These are phyloP conservation scores for Pungitius pungitius DNA, from an alignment of 2,113 vertebrate genomes.

Conservation along the genomic window DNA sequence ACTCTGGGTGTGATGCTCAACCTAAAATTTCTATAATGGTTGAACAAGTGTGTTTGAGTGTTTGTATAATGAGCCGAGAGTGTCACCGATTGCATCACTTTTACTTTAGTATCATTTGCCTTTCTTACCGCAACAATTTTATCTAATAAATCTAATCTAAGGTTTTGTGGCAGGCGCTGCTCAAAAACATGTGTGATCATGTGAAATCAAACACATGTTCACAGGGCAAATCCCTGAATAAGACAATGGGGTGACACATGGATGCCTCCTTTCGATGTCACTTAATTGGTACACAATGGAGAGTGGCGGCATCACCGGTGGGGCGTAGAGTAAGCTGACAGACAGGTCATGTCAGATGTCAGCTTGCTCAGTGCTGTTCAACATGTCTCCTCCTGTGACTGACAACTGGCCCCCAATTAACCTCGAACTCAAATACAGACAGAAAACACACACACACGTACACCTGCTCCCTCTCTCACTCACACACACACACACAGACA, in stretches of 20 bases:
- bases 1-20: slow-evolving; percentile 25
- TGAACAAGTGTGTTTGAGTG: slow-evolving; percentile 11
- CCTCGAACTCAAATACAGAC: slow-evolving; percentile 50
- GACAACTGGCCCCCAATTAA: slow-evolving; percentile 73
- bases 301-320: slow-evolving; percentile 50
- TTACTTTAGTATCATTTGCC: background rate
- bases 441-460: slow-evolving; percentile 45
- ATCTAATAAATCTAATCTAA: background rate
- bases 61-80: background rate
- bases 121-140: slow-evolving; percentile 5
- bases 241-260: slow-evolving; percentile 60
- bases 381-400: slow-evolving; percentile 67
- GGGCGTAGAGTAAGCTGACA: slow-evolving; percentile 65
- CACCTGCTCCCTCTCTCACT: slow-evolving; percentile 52
- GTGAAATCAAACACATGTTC: slow-evolving; percentile 68
- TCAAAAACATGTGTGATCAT: slow-evolving; percentile 27
- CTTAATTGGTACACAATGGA: slow-evolving; percentile 70
- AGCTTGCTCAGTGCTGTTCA: slow-evolving; percentile 59
- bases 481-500: background rate
- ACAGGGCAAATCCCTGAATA: slow-evolving; percentile 31
- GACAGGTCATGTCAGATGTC: slow-evolving; percentile 70
- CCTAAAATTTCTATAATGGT: slow-evolving; percentile 4
- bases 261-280: slow-evolving; percentile 46
- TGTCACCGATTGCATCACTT: background rate
- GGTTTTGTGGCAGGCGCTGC: background rate